Percentiles rank a stretch among this genome's conserved stretches.
Evolutionary conservation across 2,113 vertebrate species (phyloP).

Genomic region (Nannobrachium achirus): DNA sequence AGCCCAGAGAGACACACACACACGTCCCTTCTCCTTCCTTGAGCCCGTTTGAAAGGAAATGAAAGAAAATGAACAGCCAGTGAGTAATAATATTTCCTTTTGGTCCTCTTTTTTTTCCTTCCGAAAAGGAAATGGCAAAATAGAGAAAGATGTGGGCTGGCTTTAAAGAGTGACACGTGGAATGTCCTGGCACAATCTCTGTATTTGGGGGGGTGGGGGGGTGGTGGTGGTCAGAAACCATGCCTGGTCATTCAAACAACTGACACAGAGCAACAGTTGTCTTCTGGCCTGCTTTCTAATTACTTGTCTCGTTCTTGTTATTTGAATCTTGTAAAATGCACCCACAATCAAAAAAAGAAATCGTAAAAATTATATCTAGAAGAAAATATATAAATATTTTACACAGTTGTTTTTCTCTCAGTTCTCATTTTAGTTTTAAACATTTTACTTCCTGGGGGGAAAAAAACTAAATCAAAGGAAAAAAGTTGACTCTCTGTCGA

Average conservation of each 20-base stretch:
- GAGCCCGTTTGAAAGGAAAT: constrained; percentile 17
- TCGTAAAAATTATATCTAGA: background rate
- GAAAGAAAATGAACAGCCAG: constrained; percentile 30
- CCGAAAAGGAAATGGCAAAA: constrained; percentile 65
- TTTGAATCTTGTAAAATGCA: constrained; percentile 20
- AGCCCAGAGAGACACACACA: background rate
- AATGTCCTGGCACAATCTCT: constrained; percentile 77
- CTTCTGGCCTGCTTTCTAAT: constrained; percentile 40
- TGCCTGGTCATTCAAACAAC: constrained; percentile 37
- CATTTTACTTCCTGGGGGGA: too few relatives aligned
- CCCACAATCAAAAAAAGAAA: background rate
- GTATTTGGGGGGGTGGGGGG: constrained; percentile 32
- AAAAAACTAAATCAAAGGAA: too few relatives aligned
- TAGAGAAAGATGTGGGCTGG: constrained; percentile 65
- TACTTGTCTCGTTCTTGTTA: constrained; percentile 16
- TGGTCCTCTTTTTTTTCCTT: constrained; percentile 38
- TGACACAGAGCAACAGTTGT: constrained; percentile 25
- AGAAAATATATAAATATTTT: too few relatives aligned
- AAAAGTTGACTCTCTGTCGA: too few relatives aligned
- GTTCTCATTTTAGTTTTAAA: background rate
- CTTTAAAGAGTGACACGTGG: constrained; percentile 65
- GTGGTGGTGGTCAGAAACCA: constrained; percentile 25
- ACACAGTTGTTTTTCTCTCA: background rate
- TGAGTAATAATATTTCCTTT: constrained; percentile 58
- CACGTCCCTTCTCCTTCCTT: constrained; percentile 1